Evolutionary conservation across 2,888 invertebrate species (phyloP), one percentile per base, ranked within the genome.

Genomic region (Isotomurus palustris): DNA sequence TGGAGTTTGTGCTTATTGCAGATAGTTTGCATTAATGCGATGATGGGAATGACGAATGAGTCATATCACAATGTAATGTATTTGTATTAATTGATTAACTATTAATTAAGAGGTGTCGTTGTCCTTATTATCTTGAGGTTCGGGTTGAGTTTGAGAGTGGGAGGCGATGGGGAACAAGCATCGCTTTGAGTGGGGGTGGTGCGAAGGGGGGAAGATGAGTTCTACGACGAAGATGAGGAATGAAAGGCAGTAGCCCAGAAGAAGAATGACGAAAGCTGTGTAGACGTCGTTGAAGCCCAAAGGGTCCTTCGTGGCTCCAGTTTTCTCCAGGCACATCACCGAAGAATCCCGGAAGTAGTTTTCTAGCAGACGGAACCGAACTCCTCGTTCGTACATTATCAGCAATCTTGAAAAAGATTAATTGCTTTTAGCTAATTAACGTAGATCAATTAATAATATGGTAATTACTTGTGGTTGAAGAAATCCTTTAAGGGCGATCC

Each of bases 381-480:
- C 58, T 8, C 63, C 63, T 25, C 58, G 43, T 29, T 63, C 60
- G 45, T 58, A 58, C 58, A 63, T 45, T 10, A 60, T 25, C 2
- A 63, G 58, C 10, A 63, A 40, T 12, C 63, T 63, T n/a, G n/a
- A n/a, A n/a, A n/a, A n/a, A n/a, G n/a, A n/a, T n/a, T n/a, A n/a
- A n/a, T n/a, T n/a, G n/a, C n/a, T n/a, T n/a, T n/a, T n/a, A n/a
- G n/a, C n/a, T n/a, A n/a, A n/a, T n/a, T n/a, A n/a, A n/a, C n/a
- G n/a, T n/a, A n/a, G n/a, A 14, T 41, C n/a, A 41, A 17, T 28
- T 12, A 19, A 19, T 44, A 36, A 10, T 2, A 24, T 17, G 41
- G 12, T n/a, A 22, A 10, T 49, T 51, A 63, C 66, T 57, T 56
- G 17, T 55, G 44, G 27, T 64, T 66, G 29, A 66, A 66, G 43